Base-by-base conservation (phyloP, 1,140 invertebrate species). In the Drosophila santomea region DNA sequence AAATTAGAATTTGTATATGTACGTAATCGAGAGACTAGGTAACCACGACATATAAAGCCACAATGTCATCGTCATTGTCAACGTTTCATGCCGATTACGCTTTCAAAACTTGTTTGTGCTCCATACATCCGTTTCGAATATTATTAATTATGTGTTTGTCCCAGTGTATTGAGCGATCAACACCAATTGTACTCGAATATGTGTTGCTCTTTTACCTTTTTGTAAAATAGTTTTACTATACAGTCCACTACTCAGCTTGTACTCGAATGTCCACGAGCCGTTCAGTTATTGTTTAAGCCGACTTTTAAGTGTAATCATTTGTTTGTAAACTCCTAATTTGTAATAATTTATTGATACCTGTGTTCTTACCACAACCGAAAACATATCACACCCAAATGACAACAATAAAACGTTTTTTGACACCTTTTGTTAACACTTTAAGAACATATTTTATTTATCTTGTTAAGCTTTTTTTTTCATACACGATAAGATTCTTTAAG, bases 151-250 rank as follows among this genome's bases (percentile, higher is more conserved):
- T 82, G 78, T 74, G 69, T 74, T 62, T 58, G 45, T 52, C 64
- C 60, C 64, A 45, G 64, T 63, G 59, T 63, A 51, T 63, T 25
- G 62, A 45, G 73, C 62, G 48, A 41, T 23, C 32, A 57, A 41
- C 64, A 67, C 67, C 48, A 52, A 28, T 52, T 39, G 72, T 76
- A 68, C 66, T 78, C 81, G 60, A 78, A 85, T 78, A 80, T 74
- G 52, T 61, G 56, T 55, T 64, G 59, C 68, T 57, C 28, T 25
- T 45, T 60, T 50, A 59, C 36, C 83, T 88, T 73, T 73, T 86
- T 86, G 83, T 86, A 86, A 68, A 69, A 76, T 86, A 86, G 44
- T 89, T 86, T 89, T 50, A 67, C 67, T 57, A 59, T 32, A 14
- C 14, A 35, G 48, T 51, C 25, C 48, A 32, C 28, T 48, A 28